Evolutionary conservation across 2,888 invertebrate species (phyloP).

Genomic region (Leucoma salicis): DNA sequence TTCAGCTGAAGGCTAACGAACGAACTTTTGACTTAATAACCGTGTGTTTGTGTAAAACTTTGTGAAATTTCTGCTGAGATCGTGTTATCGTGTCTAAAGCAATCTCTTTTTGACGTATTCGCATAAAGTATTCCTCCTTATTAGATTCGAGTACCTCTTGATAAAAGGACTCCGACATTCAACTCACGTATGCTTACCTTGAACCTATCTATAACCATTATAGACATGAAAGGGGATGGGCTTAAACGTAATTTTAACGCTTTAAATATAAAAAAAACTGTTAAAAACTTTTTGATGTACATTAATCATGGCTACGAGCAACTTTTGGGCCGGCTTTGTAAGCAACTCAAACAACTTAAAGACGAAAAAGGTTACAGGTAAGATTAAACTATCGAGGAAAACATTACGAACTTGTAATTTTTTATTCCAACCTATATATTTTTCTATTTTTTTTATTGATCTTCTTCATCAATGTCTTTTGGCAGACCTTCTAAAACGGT

Average conservation of each 20-base stretch:
- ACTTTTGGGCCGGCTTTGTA: slow-evolving; percentile 27
- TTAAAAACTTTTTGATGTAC: slow-evolving; percentile 41
- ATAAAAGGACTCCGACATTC: slow-evolving; percentile 23
- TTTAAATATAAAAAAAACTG: slow-evolving; percentile 38
- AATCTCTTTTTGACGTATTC: slow-evolving; percentile 11
- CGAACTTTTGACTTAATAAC: slow-evolving; percentile 18
- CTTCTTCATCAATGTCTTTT: too few species aligned
- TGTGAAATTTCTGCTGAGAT: slow-evolving; percentile 17
- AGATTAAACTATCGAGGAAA: too few species aligned
- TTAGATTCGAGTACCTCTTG: slow-evolving; percentile 14
- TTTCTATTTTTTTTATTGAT: too few species aligned
- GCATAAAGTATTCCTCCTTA: slow-evolving; percentile 21
- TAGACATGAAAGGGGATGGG: slow-evolving; percentile 22
- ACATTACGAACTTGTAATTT: too few species aligned
- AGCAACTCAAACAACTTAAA: too few species aligned
- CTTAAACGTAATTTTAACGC: slow-evolving; percentile 39
- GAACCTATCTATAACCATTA: too few species aligned
- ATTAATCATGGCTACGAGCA: slow-evolving; percentile 32
- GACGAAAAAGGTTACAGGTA: too few species aligned
- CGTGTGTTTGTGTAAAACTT: slow-evolving; percentile 18
- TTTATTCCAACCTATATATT: too few species aligned
- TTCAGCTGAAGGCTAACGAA: slow-evolving; percentile 14
- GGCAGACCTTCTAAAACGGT: too few species aligned
- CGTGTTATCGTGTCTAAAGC: slow-evolving; percentile 9
- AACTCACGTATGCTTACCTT: slow-evolving; percentile 23